Evolutionary conservation across 2,888 invertebrate species (phyloP).

Genomic region (Nephrocerus scutellatus): DNA sequence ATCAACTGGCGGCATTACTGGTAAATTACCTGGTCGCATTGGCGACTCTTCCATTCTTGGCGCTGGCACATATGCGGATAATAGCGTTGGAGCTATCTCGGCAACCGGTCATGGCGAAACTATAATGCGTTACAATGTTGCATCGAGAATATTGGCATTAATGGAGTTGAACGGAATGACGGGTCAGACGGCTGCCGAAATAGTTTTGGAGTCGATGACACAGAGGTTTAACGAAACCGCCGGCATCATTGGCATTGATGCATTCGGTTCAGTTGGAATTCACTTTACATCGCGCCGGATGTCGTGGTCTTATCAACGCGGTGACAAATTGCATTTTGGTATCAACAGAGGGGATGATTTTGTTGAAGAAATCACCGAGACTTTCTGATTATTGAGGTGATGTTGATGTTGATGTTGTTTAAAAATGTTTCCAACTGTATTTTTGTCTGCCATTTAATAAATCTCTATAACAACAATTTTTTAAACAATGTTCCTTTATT

Average conservation of each 20-base stretch:
- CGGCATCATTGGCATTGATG: conserved; percentile 65
- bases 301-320: conserved; percentile 17
- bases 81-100: conserved; percentile 65
- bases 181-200: conserved; percentile 57
- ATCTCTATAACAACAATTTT: too few species aligned
- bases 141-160: conserved; percentile 59
- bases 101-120: conserved; percentile 79
- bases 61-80: conserved; percentile 69
- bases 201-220: conserved; percentile 61
- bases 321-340: conserved; percentile 15
- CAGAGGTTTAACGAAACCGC: conserved; percentile 61
- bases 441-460: conserved; percentile 9
- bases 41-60: conserved; percentile 70
- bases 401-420: conserved; percentile 3
- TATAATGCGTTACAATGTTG: conserved; percentile 69
- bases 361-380: conserved; percentile 12
- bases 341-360: conserved; percentile 11
- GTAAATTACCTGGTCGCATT: conserved; percentile 67
- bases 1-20: conserved; percentile 77
- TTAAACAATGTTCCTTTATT: conserved; percentile 9
- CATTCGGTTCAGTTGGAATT: conserved; percentile 31
- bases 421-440: conserved; percentile 16
- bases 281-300: conserved; percentile 17
- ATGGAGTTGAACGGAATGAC: conserved; percentile 54
- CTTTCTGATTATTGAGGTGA: background rate